Evolutionary conservation across 2,888 invertebrate genomes (phyloP), one percentile per base, ranked within the genome.

Genomic region (Drosophila mimetica): DNA sequence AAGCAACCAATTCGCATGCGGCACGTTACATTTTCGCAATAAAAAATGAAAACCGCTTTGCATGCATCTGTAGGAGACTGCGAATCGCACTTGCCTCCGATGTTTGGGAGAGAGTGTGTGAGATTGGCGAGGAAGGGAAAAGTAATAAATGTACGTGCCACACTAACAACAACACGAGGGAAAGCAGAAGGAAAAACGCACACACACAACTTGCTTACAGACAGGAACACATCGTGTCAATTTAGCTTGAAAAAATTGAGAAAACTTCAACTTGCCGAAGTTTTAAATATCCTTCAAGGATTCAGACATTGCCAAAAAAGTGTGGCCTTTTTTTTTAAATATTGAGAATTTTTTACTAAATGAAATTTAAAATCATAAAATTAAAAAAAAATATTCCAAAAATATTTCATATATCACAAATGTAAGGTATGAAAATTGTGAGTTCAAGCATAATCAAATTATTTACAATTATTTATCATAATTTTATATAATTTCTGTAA

Each of bases 101-200:
- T 36, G 16, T 46, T 34, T 70, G 36, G 50, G 50, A 41, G 46
- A n/a, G 2, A 5, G 6, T 7, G 36, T 42, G 50, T 61, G 63
- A 58, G 54, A 70, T 32, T 32, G 57, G 58, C 53, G 64, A 60
- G 47, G 32, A 28, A 52, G 67, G 74, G 63, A 67, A 84, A 86
- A 89, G 88, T 87, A 89, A 89, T 89, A 89, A 89, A 89, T 86
- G 88, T 88, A 87, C 81, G 86, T 83, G 87, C 83, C 75, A 69
- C 72, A 85, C 79, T 82, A 77, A 75, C 77, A 73, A 65, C 77
- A 83, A 69, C 71, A 76, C 25, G 14, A 9, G 61, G 42, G 36
- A 20, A 48, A 50, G 61, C 34, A 22, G 44, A 32, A 22, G 63
- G 42, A 61, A 60, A 32, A 42, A 22, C 30, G 18, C 50, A 46